Base-by-base conservation (phyloP, 2,888 invertebrate genomes). In the Laothoe populi region DNA sequence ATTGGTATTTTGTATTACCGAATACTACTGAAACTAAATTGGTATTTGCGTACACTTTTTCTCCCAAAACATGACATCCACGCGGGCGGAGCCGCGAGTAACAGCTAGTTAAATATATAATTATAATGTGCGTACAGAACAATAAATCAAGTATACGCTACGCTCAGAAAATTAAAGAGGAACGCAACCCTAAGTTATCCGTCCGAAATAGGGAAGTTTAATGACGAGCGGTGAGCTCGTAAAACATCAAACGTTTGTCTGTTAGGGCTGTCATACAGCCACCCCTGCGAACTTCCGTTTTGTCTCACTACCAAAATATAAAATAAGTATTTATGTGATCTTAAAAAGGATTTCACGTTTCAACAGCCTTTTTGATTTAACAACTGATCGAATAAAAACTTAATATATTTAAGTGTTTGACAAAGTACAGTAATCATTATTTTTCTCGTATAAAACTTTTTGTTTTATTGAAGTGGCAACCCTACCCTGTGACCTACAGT, bases 141-240 rank as follows among this genome's bases (percentile, higher is more conserved):
- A 24, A 19, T 24, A 48, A 48, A 48, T n/a, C 21, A 16, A 45
- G 5, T 13, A 13, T 24, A 26, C 16, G 2, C 10, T 13, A 13
- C 13, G 11, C 10, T 49, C n/a, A 8, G 13, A n/a, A 10, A 49
- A 49, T 13, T 19, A 8, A 4, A 44, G n/a, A 44, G 26, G 19
- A 11, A 68, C 78, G 21, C 84, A 88, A 72, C 88, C 90, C 88
- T 90, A 77, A 65, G 46, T 65, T 64, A 76, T 78, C 73, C 77
- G 76, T 81, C 83, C 78, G 77, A 86, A 88, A 84, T 81, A 81
- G 86, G 85, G 86, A 86, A 85, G 87, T 88, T 88, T 88, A 89
- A 87, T 86, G 90, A 88, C 88, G 82, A 87, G 83, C 81, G 84
- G 81, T 72, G 76, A 72, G 80, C 75, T 88, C 88, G 85, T 89